Percentiles rank a stretch among this genome's conserved stretches.
These are phyloP conservation scores for Rhinichthys klamathensis DNA, from an alignment of 2,113 vertebrate genomes.

Conservation along the genomic window DNA sequence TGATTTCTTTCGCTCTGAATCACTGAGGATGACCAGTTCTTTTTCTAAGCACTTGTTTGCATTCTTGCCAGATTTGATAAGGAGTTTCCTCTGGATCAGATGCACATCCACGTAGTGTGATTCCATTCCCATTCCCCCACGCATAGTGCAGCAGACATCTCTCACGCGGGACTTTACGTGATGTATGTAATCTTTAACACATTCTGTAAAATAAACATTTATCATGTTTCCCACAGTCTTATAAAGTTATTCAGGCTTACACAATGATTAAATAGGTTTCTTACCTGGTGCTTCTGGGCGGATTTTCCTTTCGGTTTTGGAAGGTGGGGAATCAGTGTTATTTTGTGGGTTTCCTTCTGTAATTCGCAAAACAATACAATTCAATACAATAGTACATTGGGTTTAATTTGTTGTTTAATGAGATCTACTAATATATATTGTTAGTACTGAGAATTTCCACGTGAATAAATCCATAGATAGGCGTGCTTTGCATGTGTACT, in stretches of 20 bases:
- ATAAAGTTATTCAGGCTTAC: background rate
- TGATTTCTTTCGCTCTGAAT: conserved; percentile 72
- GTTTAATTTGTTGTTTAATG: too few relatives aligned
- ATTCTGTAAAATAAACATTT: conserved; percentile 69
- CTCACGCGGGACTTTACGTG: conserved; percentile 72
- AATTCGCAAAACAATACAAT: conserved; percentile 15
- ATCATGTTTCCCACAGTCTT: background rate
- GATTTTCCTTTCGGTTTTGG: conserved; percentile 41
- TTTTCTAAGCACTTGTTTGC: conserved; percentile 79
- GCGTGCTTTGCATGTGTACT: too few relatives aligned
- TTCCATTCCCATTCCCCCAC: conserved; percentile 65
- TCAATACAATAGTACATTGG: too few relatives aligned
- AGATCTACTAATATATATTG: too few relatives aligned
- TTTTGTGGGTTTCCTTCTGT: conserved; percentile 55
- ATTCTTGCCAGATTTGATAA: conserved; percentile 73
- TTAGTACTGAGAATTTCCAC: too few relatives aligned
- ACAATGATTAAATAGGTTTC: background rate
- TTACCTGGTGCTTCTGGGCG: conserved; percentile 63
- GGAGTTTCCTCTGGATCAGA: conserved; percentile 73
- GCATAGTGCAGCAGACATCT: conserved; percentile 65
- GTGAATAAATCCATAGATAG: too few relatives aligned
- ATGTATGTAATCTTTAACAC: conserved; percentile 73
- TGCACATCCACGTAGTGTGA: conserved; percentile 77
- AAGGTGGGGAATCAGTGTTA: conserved; percentile 3
- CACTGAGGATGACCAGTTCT: conserved; percentile 75